A percentile compares a stretch with the other conserved stretches of the same genome.
These are phyloP conservation scores for Xenentodon cancila DNA, from an alignment of 2,797 vertebrate species.

Conservation along the genomic window DNA sequence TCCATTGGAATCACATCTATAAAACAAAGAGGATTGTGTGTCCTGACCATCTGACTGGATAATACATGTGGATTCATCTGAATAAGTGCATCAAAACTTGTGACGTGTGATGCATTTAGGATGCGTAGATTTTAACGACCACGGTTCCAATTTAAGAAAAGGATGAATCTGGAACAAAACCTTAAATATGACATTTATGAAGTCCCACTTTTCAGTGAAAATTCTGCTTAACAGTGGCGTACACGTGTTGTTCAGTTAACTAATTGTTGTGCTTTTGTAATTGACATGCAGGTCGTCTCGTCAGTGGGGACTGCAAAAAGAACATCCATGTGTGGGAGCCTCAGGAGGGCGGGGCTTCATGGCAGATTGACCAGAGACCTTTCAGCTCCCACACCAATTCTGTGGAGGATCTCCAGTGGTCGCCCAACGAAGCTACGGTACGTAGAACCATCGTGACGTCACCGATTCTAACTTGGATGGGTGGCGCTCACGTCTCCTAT, in stretches of 20 bases:
- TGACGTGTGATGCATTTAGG: too few relatives aligned
- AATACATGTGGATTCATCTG: too few relatives aligned
- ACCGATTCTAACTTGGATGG: not conserved
- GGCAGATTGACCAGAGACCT: slow-evolving; percentile 92
- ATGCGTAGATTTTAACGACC: too few relatives aligned
- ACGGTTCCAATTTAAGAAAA: too few relatives aligned
- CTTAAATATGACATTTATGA: too few relatives aligned
- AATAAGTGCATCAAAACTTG: too few relatives aligned
- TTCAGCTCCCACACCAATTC: slow-evolving; percentile 90
- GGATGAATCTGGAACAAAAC: too few relatives aligned
- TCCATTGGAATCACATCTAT: too few relatives aligned
- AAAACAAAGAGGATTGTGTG: too few relatives aligned
- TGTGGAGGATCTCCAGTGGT: slow-evolving; percentile 96
- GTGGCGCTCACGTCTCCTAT: not conserved
- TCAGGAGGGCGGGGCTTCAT: slow-evolving; percentile 82
- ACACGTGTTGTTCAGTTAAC: not conserved
- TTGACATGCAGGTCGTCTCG: slow-evolving; percentile 83
- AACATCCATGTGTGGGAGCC: slow-evolving; percentile 95
- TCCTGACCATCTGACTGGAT: too few relatives aligned
- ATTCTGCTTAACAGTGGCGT: not conserved
- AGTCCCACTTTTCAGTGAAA: not conserved
- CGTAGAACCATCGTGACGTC: slow-evolving; percentile 17
- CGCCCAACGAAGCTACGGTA: slow-evolving; percentile 91
- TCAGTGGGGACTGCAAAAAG: slow-evolving; percentile 91
- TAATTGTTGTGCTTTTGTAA: not conserved